Percentiles rank a stretch among this genome's conserved stretches.
These are phyloP conservation scores for Anorthoa munda DNA, from an alignment of 2,888 invertebrate genomes.

Conservation along the genomic window DNA sequence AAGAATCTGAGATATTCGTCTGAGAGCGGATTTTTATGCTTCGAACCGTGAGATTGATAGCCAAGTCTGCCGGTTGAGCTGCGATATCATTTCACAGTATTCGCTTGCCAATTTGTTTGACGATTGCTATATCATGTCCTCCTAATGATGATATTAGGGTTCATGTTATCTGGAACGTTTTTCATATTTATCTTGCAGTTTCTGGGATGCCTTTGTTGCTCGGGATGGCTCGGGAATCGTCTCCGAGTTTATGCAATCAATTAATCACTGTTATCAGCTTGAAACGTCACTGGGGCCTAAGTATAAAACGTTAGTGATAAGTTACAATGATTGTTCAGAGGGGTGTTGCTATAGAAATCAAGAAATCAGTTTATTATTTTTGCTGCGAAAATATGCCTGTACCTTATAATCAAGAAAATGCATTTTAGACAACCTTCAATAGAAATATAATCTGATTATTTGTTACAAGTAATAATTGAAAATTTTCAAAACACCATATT, in stretches of 20 bases:
- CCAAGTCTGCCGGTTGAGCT: slow-evolving; percentile 18
- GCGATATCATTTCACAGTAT: slow-evolving; percentile 48
- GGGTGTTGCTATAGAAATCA: not conserved
- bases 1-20: slow-evolving; percentile 31
- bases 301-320: not conserved
- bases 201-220: not conserved
- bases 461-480: too few relatives aligned
- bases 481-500: too few relatives aligned
- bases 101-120: slow-evolving; percentile 39
- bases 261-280: not conserved
- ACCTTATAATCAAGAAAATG: too few relatives aligned
- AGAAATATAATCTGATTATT: too few relatives aligned
- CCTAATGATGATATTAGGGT: slow-evolving; percentile 19
- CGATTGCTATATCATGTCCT: slow-evolving; percentile 39
- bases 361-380: too few relatives aligned
- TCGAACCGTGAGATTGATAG: slow-evolving; percentile 48
- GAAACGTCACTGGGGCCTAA: not conserved
- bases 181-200: not conserved
- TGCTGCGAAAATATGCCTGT: too few relatives aligned
- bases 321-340: too few relatives aligned
- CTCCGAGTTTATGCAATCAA: not conserved
- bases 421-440: too few relatives aligned
- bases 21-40: slow-evolving; percentile 40
- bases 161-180: not conserved
- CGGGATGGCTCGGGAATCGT: not conserved